Evolutionary conservation across 2,113 vertebrate genomes (phyloP).

Genomic region (Pedetes capensis): DNA sequence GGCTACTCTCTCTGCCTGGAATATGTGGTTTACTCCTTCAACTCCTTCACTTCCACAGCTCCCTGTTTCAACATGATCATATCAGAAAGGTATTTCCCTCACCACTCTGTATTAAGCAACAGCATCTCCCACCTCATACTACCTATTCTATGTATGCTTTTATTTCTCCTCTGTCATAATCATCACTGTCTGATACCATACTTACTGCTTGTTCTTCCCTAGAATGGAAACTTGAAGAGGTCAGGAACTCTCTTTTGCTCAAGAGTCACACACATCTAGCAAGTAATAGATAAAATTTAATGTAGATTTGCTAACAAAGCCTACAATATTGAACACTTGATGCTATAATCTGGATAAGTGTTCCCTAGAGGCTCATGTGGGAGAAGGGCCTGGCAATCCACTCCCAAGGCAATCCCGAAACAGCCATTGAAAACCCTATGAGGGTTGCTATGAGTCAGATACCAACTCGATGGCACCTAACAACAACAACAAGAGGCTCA

Average conservation of each 20-base stretch:
- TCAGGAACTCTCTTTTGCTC: background rate
- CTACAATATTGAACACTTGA: background rate
- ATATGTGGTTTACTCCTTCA: background rate
- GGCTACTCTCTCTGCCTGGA: background rate
- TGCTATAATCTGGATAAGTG: background rate
- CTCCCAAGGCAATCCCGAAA: too few relatives aligned
- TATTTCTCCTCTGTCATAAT: background rate
- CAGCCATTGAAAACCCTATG: too few relatives aligned
- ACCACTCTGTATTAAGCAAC: background rate
- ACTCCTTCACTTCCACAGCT: background rate
- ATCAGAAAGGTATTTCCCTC: background rate
- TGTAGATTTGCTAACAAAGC: background rate
- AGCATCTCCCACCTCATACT: background rate
- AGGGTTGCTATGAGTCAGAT: too few relatives aligned
- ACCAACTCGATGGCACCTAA: too few relatives aligned
- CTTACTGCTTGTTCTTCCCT: background rate
- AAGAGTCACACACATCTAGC: background rate
- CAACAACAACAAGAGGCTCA: too few relatives aligned
- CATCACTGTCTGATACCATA: background rate
- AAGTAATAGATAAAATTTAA: background rate
- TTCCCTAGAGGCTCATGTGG: background rate
- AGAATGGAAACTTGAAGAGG: slow-evolving; percentile 6
- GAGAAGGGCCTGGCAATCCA: too few relatives aligned
- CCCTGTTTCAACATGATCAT: background rate
- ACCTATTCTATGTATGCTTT: background rate